Conservation (phyloP, 2,113 vertebrate species). For the Podilymbus podiceps region DNA sequence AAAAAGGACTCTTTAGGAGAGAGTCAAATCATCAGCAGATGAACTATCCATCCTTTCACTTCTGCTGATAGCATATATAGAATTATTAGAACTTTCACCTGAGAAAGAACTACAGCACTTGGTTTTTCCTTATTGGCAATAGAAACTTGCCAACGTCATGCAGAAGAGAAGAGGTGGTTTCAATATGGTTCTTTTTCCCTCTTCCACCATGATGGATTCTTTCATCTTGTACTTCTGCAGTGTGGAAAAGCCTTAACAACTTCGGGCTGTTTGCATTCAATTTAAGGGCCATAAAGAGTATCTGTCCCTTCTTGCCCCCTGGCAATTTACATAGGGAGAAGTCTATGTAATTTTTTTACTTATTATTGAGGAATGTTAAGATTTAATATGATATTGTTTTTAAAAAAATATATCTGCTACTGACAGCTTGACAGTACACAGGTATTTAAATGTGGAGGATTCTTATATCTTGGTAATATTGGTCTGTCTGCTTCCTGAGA, state of each 20-base stretch:
- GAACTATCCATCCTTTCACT: neutral
- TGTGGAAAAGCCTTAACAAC: neutral
- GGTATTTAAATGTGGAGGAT: neutral
- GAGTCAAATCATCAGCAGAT: neutral
- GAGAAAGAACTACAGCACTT: neutral
- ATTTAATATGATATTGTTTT: neutral
- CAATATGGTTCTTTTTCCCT: neutral
- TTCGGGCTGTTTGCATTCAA: neutral
- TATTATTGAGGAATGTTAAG: neutral
- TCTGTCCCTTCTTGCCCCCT: neutral
- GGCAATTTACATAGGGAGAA: neutral
- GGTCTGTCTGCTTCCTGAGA: neutral
- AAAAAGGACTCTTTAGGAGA: neutral
- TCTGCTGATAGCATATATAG: too few relatives aligned
- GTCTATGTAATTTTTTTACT: neutral
- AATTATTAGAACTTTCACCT: neutral
- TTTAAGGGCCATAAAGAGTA: neutral
- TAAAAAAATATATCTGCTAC: neutral
- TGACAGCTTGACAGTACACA: neutral
- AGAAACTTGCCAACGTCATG: neutral
- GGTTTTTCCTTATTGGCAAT: neutral
- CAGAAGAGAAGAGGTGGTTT: neutral
- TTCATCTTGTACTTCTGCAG: neutral
- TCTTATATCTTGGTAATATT: neutral
- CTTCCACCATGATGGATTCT: neutral